phyloP scores from a whole-genome alignment of 2,888 invertebrate species.

The Drosophila niveifrons region DNA sequence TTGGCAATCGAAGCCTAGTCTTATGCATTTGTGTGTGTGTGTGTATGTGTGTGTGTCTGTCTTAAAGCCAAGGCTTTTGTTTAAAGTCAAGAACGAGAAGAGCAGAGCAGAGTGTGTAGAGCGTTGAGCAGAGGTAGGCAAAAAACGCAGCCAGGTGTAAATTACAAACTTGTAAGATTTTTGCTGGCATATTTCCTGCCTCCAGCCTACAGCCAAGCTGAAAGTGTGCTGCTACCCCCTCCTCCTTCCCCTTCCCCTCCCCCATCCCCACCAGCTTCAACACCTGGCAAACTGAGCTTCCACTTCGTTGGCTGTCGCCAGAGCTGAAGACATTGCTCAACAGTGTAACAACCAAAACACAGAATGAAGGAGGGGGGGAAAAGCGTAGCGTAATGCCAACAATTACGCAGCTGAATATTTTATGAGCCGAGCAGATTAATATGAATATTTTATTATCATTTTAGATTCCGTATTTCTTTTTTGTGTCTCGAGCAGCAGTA shows the following conservation, averaged over 20 bases:
- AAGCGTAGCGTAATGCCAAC: constrained; percentile 70
- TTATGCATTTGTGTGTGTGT: neutral
- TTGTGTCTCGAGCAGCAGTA: neutral
- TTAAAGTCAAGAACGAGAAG: constrained; percentile 19
- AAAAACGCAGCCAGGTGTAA: constrained; percentile 75
- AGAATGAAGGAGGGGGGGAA: neutral
- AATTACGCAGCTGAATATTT: constrained; percentile 82
- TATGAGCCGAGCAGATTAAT: constrained; percentile 81
- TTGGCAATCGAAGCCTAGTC: too few relatives aligned
- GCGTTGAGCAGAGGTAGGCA: constrained; percentile 19
- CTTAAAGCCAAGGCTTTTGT: constrained; percentile 38
- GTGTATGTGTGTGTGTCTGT: constrained; percentile 6
- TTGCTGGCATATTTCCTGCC: constrained; percentile 71
- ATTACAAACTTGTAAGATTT: constrained; percentile 75
- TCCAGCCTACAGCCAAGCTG: neutral
- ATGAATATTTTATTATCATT: constrained; percentile 83
- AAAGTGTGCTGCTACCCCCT: neutral
- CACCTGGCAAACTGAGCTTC: constrained; percentile 20
- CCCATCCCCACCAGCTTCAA: neutral
- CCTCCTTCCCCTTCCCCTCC: too few relatives aligned
- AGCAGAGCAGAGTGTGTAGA: neutral
- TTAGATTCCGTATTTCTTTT: constrained; percentile 75
- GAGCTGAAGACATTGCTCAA: constrained; percentile 35
- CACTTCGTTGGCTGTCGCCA: constrained; percentile 41
- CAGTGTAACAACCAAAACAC: neutral